phyloP scores from a whole-genome alignment of 2,113 vertebrate genomes.

The Erinaceus europaeus region DNA sequence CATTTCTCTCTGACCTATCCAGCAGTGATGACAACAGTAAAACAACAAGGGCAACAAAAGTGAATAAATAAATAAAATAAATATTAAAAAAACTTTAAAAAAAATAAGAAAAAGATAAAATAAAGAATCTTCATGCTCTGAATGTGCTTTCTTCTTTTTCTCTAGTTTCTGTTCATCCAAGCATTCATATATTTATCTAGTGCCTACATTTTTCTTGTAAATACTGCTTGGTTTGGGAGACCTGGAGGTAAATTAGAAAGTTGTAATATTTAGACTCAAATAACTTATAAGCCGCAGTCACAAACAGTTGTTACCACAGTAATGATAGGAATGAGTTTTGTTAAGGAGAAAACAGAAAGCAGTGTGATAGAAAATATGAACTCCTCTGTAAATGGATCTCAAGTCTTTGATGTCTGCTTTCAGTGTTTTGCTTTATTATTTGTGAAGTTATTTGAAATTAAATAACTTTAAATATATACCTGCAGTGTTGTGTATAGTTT shows the following conservation, averaged over 20 bases:
- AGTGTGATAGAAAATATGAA: not conserved
- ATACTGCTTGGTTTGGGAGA: not conserved
- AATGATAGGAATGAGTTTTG: not conserved
- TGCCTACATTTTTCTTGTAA: not conserved
- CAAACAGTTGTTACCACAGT: not conserved
- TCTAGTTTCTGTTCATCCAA: not conserved
- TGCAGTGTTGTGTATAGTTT: not conserved
- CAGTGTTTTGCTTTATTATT: not conserved
- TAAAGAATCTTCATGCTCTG: not conserved
- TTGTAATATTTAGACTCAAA: not conserved
- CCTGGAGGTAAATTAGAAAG: not conserved
- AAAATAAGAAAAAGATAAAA: no score
- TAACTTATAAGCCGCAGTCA: not conserved
- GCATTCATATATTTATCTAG: not conserved
- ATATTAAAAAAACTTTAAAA: no score
- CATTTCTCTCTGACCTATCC: no score
- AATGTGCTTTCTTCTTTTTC: not conserved
- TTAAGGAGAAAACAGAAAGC: not conserved
- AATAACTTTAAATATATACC: not conserved
- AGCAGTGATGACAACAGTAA: no score
- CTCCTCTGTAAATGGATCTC: not conserved
- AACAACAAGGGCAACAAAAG: no score
- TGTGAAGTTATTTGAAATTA: not conserved
- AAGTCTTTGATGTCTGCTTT: not conserved
- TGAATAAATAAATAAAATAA: no score